Evolutionary conservation across 2,113 vertebrate species (phyloP), one percentile per base, ranked within the genome.

Genomic region (Entosphenus tridentatus): DNA sequence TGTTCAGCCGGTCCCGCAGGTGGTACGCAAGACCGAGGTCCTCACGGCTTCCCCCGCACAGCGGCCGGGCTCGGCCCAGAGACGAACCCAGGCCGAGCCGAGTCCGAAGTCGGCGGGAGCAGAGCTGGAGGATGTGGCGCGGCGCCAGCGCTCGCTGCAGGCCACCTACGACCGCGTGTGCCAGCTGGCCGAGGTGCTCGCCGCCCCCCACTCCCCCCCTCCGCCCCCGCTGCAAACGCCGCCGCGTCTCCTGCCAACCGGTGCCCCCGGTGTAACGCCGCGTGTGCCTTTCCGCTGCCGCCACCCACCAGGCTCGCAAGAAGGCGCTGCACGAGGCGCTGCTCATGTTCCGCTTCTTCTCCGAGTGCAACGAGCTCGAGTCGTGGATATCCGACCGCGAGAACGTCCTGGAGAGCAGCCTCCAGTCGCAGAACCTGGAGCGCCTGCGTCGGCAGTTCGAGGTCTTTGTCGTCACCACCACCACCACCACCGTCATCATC

Each of bases 371-470:
- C 72, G 87, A 86, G 74, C 87, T 90, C 73, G 84, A 81, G 72
- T 86, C 83, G 0, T 89, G 89, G 90, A 82, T 91, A 79, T 80
- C 80, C 57, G 82, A 87, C 72, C 87, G 87, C 74, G 83, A 83
- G 55, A 82, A 78, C 2, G 71, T 86, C 72, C 81, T 89, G 65
- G 77, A 73, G 65, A 78, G 77, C 9, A 80, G 76, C 70, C 80
- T 83, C 57, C 78, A 79, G 11, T 68, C 78, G 0, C 77, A 83
- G 65, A 78, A 83, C 73, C 75, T 85, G 69, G 84, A 81, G 1
- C 78, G 73, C 56, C 72, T 77, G 18, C 84, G 85, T 74, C 81
- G 83, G 74, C 85, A 85, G 74, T 88, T 83, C 6, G 80, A 91
- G 87, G 88, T 88, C 39, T 39, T 39, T 39, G 39, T 39, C 39